phyloP scores from a whole-genome alignment of 2,797 vertebrate species.

The Chiloscyllium punctatum region DNA sequence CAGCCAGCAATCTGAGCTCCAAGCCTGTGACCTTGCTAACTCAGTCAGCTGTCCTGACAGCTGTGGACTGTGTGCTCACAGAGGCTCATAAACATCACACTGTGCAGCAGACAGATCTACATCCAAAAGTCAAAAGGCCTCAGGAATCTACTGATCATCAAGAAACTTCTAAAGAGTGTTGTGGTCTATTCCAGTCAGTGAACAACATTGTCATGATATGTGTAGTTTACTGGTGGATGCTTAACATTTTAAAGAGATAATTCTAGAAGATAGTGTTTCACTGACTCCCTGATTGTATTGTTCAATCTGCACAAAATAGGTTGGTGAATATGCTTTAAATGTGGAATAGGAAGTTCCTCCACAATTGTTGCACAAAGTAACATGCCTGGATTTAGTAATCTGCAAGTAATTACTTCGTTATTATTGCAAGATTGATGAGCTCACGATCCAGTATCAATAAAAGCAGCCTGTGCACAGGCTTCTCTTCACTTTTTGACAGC shows the following conservation, averaged over 20 bases:
- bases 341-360: background rate
- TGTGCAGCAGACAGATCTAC: background rate
- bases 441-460: background rate
- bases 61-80: no score
- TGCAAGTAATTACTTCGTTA: background rate
- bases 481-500: background rate
- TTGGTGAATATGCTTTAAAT: background rate
- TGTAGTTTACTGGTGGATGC: background rate
- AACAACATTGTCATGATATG: background rate
- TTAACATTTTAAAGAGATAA: background rate
- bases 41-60: no score
- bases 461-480: background rate
- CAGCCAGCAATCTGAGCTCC: no score
- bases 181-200: background rate
- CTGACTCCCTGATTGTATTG: background rate
- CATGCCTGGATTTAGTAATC: background rate
- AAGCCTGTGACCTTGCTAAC: no score
- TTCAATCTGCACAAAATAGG: background rate
- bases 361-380: background rate
- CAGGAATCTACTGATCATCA: background rate
- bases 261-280: no score
- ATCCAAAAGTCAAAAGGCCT: background rate
- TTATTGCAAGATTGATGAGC: background rate
- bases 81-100: background rate
- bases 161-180: background rate